A percentile compares a stretch with the other conserved stretches of the same genome.
Evolutionary conservation across 2,797 vertebrate genomes (phyloP).

Genomic region (Antennarius maculatus): DNA sequence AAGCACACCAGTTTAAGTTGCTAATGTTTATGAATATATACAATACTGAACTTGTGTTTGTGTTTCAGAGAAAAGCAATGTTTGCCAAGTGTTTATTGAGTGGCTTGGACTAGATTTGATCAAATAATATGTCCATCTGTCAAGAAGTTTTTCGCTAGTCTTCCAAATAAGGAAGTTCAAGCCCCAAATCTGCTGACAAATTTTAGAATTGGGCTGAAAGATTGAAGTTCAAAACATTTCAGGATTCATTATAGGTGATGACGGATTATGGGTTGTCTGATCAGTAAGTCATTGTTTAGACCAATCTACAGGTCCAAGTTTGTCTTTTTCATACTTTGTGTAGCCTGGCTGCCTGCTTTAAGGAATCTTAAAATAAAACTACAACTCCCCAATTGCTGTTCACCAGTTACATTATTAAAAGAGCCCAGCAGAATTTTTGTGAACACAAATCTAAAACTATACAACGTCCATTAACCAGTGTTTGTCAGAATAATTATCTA

Average conservation of each 20-base stretch:
- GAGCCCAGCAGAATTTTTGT: constrained; percentile 40
- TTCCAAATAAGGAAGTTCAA: neutral
- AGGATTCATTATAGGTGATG: neutral
- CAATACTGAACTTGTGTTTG: neutral
- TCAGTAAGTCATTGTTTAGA: neutral
- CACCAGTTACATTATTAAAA: constrained; percentile 37
- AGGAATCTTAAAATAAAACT: too few relatives aligned
- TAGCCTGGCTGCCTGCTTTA: too few relatives aligned
- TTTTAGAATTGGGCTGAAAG: neutral
- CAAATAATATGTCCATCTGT: neutral
- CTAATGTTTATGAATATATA: neutral
- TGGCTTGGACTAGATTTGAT: neutral
- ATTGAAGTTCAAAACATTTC: neutral
- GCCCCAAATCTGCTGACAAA: neutral
- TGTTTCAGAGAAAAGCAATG: neutral
- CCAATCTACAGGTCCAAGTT: constrained; percentile 4
- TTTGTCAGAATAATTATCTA: constrained; percentile 57
- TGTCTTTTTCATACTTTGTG: neutral
- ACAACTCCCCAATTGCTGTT: neutral
- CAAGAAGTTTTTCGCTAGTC: neutral
- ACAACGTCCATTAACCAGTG: constrained; percentile 47
- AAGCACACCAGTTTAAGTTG: constrained; percentile 49
- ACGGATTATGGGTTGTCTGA: neutral
- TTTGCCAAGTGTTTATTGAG: neutral
- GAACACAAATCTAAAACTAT: constrained; percentile 47